Percentiles rank a stretch among this genome's conserved stretches.
Evolutionary conservation across 2,113 vertebrate species (phyloP).

Genomic region (Gila orcuttii): DNA sequence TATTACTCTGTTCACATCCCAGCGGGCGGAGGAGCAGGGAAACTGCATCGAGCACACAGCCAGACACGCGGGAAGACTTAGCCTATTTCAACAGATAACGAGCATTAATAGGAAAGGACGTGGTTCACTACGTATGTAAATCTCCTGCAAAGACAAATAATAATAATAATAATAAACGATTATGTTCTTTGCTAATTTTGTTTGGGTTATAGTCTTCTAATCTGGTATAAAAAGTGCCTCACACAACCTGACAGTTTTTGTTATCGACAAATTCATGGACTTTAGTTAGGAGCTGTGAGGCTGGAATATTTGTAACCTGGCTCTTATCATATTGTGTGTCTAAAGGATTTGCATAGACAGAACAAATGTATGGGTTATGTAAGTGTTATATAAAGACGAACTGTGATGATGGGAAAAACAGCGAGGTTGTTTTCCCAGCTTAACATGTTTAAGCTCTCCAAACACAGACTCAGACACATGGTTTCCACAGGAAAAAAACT

Average conservation of each 20-base stretch:
- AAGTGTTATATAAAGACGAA: conserved; percentile 73
- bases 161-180: not conserved
- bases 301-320: conserved; percentile 19
- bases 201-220: not conserved
- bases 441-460: conserved; percentile 55
- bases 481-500: conserved; percentile 88
- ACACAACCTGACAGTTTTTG: not conserved
- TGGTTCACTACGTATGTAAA: not conserved
- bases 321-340: conserved; percentile 32
- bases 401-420: conserved; percentile 65
- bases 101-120: not conserved
- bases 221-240: not conserved
- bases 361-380: conserved; percentile 67
- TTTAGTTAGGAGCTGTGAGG: not conserved
- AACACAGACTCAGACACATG: conserved; percentile 55
- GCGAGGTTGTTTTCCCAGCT: conserved; percentile 56
- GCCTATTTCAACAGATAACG: not conserved
- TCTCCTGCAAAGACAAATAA: not conserved
- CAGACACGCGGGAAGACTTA: not conserved
- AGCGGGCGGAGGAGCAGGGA: conserved; percentile 6
- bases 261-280: not conserved
- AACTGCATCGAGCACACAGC: conserved; percentile 10
- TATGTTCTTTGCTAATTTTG: not conserved
- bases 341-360: conserved; percentile 64
- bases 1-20: not conserved